phyloP scores from a whole-genome alignment of 2,888 invertebrate species.

The Phengaris alcon region DNA sequence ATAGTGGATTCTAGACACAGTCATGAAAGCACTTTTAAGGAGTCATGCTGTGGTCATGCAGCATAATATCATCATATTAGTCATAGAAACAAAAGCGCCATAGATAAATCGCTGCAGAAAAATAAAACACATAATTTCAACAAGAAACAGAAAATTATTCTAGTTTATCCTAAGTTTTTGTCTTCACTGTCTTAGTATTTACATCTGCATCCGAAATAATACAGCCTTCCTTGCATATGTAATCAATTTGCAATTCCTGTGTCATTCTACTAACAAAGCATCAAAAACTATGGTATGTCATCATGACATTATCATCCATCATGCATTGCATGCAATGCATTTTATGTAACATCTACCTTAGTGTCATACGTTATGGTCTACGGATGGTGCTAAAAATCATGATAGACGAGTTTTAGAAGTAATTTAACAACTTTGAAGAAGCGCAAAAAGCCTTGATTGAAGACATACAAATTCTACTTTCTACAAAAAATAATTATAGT shows the following conservation, averaged over 20 bases:
- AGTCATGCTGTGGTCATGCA: slow-evolving; percentile 5
- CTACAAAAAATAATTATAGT: slow-evolving; percentile 12
- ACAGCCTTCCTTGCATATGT: neutral
- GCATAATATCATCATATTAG: slow-evolving; percentile 5
- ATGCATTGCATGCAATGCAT: neutral
- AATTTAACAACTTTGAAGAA: neutral
- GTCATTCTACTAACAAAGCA: neutral
- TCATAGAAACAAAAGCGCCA: slow-evolving; percentile 19
- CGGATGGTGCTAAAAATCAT: neutral
- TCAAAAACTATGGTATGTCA: neutral
- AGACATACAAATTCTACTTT: neutral
- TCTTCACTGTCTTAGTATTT: neutral
- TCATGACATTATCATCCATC: neutral
- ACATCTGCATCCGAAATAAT: neutral
- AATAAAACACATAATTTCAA: neutral
- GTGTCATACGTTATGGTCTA: neutral
- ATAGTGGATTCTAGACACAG: neutral
- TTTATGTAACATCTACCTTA: neutral
- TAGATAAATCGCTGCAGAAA: neutral
- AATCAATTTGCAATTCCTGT: slow-evolving; percentile 6
- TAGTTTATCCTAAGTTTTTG: neutral
- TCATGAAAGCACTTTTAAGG: neutral
- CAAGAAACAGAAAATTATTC: neutral
- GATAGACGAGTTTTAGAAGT: neutral
- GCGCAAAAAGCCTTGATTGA: neutral